phyloP scores from a whole-genome alignment of 2,113 vertebrate genomes.

The Cariama cristata region DNA sequence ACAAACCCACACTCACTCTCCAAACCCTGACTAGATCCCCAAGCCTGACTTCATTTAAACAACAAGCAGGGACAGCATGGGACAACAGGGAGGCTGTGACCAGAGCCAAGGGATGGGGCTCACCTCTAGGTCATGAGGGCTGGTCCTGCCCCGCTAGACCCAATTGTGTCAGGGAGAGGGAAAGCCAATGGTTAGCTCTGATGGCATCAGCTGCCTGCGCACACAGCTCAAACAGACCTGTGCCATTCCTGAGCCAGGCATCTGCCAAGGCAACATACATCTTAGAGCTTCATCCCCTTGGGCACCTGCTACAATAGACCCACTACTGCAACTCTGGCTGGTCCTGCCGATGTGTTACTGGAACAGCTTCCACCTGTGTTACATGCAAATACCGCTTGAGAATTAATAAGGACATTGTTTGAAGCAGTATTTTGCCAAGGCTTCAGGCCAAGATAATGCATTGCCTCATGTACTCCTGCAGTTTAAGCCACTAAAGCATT shows the following conservation, averaged over 20 bases:
- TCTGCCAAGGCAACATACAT: not conserved
- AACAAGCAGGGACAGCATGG: not conserved
- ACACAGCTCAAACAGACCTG: not conserved
- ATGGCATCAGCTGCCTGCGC: accelerated
- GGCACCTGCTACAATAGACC: not conserved
- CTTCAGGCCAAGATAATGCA: not conserved
- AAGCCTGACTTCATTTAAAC: not conserved
- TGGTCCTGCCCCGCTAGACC: not conserved
- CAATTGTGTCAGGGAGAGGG: accelerated
- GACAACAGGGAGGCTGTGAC: not conserved
- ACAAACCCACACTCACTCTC: not conserved
- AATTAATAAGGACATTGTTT: not conserved
- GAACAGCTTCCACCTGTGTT: not conserved
- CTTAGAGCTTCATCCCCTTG: not conserved
- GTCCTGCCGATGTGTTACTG: not conserved
- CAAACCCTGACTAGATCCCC: not conserved
- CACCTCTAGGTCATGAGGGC: not conserved
- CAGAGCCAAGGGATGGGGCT: not conserved
- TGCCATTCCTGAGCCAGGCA: not conserved
- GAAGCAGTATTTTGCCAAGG: not conserved
- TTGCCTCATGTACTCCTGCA: not conserved
- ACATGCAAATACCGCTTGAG: not conserved
- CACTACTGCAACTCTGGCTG: not conserved
- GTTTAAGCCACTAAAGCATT: not conserved
- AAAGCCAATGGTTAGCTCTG: accelerated